A percentile compares a stretch with the other conserved stretches of the same genome.
Evolutionary conservation across 2,888 invertebrate genomes (phyloP).

Genomic region (Acrobasis repandana): DNA sequence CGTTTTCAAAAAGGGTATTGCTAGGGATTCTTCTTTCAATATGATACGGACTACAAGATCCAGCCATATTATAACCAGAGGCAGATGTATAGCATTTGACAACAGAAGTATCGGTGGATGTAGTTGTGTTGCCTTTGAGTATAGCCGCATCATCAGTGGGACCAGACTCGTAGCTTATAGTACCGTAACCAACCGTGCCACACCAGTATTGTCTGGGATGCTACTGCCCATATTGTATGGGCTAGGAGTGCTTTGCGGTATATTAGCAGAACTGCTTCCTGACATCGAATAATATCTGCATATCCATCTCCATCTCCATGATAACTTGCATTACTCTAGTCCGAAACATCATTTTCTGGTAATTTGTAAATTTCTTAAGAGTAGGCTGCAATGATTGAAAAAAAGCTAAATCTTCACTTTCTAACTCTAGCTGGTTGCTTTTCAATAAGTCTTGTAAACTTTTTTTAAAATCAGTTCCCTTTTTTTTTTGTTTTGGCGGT

Average conservation of each 20-base stretch:
- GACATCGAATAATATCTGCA: constrained; percentile 15
- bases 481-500: constrained; percentile 13
- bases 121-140: too few relatives aligned
- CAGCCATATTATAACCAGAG: constrained; percentile 10
- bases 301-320: constrained; percentile 16
- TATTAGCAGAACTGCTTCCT: constrained; percentile 13
- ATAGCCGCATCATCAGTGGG: too few relatives aligned
- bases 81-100: constrained; percentile 12
- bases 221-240: constrained; percentile 9
- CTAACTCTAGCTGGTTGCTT: constrained; percentile 26
- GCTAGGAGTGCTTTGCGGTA: constrained; percentile 12
- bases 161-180: too few relatives aligned
- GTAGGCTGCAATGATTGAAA: constrained; percentile 27
- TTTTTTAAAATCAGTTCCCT: constrained; percentile 23
- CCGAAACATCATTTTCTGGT: constrained; percentile 27
- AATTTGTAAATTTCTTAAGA: constrained; percentile 24
- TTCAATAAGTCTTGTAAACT: constrained; percentile 25
- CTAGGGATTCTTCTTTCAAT: constrained; percentile 16
- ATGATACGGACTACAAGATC: constrained; percentile 7
- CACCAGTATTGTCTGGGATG: too few relatives aligned
- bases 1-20: constrained; percentile 21
- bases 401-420: constrained; percentile 29
- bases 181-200: background rate
- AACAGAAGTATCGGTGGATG: constrained; percentile 1
- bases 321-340: constrained; percentile 24